Evolutionary conservation across 2,797 vertebrate species (phyloP).

Genomic region (Triplophysa bombifrons): DNA sequence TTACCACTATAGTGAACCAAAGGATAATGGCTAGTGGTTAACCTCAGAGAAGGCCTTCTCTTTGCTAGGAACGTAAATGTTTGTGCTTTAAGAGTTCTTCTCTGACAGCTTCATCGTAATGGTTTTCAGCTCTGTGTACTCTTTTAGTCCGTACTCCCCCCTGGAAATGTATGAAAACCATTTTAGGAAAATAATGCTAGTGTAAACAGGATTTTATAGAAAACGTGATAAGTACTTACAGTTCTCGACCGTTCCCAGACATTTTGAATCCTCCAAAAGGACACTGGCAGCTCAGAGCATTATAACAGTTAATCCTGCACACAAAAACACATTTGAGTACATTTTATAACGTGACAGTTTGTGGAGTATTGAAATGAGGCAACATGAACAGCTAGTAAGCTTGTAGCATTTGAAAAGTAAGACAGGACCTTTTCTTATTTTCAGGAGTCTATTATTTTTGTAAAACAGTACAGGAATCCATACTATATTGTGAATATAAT

Average conservation of each 20-base stretch:
- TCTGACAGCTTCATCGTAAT: slow-evolving; percentile 95
- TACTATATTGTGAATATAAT: background rate
- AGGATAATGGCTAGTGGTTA: slow-evolving; percentile 53
- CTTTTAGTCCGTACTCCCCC: slow-evolving; percentile 91
- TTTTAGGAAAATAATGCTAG: background rate
- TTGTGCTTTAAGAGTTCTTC: slow-evolving; percentile 90
- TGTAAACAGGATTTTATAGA: background rate
- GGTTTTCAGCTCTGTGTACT: slow-evolving; percentile 98
- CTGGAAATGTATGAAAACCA: slow-evolving; percentile 68
- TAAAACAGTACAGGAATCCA: too few relatives aligned
- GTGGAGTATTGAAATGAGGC: background rate
- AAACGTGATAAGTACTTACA: slow-evolving; percentile 83
- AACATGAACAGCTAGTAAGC: background rate
- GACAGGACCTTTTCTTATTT: too few relatives aligned
- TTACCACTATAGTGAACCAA: slow-evolving; percentile 41
- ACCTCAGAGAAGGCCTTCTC: slow-evolving; percentile 63
- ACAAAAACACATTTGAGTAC: slow-evolving; percentile 55
- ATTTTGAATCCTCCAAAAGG: slow-evolving; percentile 99
- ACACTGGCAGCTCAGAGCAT: slow-evolving; percentile 97
- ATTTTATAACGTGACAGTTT: slow-evolving; percentile 23
- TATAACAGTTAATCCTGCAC: slow-evolving; percentile 98
- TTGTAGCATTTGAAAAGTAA: too few relatives aligned
- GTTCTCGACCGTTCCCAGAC: slow-evolving; percentile 99
- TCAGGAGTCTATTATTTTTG: too few relatives aligned
- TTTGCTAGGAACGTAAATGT: slow-evolving; percentile 49